Conservation (phyloP, 2,888 invertebrate species). For the Polia nebulosa region DNA sequence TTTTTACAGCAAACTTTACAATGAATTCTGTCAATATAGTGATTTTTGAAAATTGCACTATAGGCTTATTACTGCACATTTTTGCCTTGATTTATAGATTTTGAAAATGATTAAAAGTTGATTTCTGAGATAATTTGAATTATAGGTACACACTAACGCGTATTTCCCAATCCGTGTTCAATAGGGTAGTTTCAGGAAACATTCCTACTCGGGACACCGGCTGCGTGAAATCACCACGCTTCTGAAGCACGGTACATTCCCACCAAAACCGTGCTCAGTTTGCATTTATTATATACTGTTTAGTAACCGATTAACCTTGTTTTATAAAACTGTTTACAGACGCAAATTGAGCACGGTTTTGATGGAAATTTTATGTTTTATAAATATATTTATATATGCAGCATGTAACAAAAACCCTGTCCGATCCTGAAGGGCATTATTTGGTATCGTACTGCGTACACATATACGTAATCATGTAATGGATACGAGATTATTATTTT, state of each 20-base stretch:
- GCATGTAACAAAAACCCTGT: too few species aligned
- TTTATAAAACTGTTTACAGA: not conserved
- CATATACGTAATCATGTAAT: too few species aligned
- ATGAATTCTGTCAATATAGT: constrained; percentile 48
- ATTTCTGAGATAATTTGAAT: not conserved
- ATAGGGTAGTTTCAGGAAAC: too few species aligned
- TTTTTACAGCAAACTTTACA: constrained; percentile 63
- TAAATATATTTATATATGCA: too few species aligned
- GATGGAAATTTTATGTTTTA: too few species aligned
- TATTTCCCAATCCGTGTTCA: not conserved
- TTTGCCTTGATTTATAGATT: constrained; percentile 43
- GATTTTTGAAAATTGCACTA: constrained; percentile 47
- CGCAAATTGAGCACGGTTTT: not conserved
- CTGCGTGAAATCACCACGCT: not conserved
- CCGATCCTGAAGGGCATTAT: too few species aligned
- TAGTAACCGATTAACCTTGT: not conserved
- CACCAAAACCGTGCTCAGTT: not conserved
- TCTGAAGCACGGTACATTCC: not conserved
- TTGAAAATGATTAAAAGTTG: constrained; percentile 30
- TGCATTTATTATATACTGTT: not conserved
- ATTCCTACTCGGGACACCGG: not conserved
- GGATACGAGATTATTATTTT: too few species aligned
- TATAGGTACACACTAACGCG: not conserved
- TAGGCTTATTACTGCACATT: constrained; percentile 35
- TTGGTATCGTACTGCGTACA: too few species aligned